Percentiles rank a stretch among this genome's conserved stretches.
These are phyloP conservation scores for Teinopalpus imperialis DNA, from an alignment of 2,888 invertebrate species.

Conservation along the genomic window DNA sequence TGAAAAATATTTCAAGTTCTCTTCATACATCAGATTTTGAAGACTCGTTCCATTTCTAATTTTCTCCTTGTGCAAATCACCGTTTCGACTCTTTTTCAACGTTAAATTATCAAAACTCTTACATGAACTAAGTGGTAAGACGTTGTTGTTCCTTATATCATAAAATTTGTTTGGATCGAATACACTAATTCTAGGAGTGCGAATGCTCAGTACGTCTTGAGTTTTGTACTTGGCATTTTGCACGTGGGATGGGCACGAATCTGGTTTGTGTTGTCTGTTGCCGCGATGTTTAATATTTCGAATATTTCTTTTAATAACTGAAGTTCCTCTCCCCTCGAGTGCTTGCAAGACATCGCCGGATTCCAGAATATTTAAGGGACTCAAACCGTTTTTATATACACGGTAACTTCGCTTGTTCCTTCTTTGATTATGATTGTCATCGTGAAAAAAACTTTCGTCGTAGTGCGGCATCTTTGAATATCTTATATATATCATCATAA, in stretches of 20 bases:
- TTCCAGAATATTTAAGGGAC: constrained; percentile 55
- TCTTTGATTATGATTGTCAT: constrained; percentile 73
- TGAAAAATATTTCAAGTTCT: constrained; percentile 58
- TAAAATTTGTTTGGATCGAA: constrained; percentile 64
- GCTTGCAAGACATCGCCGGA: constrained; percentile 57
- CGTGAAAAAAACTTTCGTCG: constrained; percentile 76
- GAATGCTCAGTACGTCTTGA: constrained; percentile 64
- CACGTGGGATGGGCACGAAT: constrained; percentile 38
- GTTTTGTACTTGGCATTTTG: constrained; percentile 46
- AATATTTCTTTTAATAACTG: constrained; percentile 69
- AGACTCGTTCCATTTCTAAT: constrained; percentile 64
- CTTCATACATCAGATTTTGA: constrained; percentile 66
- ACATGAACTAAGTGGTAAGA: constrained; percentile 57
- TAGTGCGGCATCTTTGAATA: constrained; percentile 71
- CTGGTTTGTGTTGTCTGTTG: constrained; percentile 52
- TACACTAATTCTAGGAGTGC: constrained; percentile 63
- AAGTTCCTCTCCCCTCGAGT: constrained; percentile 64
- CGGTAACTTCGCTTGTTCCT: constrained; percentile 77
- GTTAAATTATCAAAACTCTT: constrained; percentile 77
- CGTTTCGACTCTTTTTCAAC: constrained; percentile 48
- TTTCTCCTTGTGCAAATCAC: constrained; percentile 43
- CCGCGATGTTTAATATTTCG: constrained; percentile 66
- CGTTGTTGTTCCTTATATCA: constrained; percentile 67
- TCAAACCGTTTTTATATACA: constrained; percentile 72
- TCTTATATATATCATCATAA: constrained; percentile 33